Percentiles rank a stretch among this genome's conserved stretches.
Conservation (phyloP, 2,888 invertebrate species). For the Aporophyla nigra region DNA sequence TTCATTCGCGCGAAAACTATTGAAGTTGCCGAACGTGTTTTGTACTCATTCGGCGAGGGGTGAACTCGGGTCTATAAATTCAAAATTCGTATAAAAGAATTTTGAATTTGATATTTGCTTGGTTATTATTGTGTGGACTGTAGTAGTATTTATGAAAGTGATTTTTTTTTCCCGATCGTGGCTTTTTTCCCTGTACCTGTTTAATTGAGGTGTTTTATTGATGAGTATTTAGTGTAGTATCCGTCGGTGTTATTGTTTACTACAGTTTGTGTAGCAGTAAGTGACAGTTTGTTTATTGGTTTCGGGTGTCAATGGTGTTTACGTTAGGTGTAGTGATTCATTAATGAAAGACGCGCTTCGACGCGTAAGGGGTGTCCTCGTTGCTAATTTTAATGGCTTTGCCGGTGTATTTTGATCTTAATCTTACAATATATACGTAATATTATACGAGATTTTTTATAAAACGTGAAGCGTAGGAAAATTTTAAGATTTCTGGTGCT, state of each 20-base stretch:
- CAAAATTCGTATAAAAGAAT: background rate
- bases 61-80: constrained; percentile 8
- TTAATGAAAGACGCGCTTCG: background rate
- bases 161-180: background rate
- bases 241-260: constrained; percentile 14
- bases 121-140: background rate
- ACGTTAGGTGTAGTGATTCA: background rate
- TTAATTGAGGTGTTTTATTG: background rate
- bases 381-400: background rate
- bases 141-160: background rate
- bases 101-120: background rate
- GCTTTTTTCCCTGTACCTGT: background rate
- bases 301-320: background rate
- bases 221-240: background rate
- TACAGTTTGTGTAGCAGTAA: constrained; percentile 31
- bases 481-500: background rate
- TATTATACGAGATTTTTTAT: background rate
- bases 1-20: constrained; percentile 72
- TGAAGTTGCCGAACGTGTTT: constrained; percentile 70
- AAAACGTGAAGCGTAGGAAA: background rate
- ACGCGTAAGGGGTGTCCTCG: too few relatives aligned
- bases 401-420: background rate
- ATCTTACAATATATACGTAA: background rate
- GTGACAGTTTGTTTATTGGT: constrained; percentile 19
- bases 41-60: constrained; percentile 34